Evolutionary conservation across 2,888 invertebrate species (phyloP).

Genomic region (Epistrophe grossulariae): DNA sequence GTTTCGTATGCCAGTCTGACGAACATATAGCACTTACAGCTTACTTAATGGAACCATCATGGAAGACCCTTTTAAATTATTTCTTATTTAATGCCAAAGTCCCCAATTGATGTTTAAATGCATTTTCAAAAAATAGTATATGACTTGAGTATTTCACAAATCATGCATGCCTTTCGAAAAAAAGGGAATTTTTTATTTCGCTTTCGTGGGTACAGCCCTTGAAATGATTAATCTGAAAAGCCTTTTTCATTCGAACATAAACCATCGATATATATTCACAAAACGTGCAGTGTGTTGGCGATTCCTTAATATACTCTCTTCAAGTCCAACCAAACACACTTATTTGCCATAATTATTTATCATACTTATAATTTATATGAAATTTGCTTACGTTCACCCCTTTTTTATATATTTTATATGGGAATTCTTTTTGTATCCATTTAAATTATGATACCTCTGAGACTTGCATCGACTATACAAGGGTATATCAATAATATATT

Average conservation of each 20-base stretch:
- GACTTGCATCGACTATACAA: slow-evolving; percentile 56
- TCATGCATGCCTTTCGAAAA: background rate
- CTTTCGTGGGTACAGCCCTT: background rate
- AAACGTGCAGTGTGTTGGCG: background rate
- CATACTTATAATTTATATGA: slow-evolving; percentile 31
- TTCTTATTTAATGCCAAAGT: background rate
- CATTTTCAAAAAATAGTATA: background rate
- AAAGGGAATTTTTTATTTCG: background rate
- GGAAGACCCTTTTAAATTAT: background rate
- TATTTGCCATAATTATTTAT: slow-evolving; percentile 66
- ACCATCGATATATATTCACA: background rate
- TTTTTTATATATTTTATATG: slow-evolving; percentile 33
- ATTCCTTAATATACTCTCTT: slow-evolving; percentile 20
- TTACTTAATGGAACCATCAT: background rate
- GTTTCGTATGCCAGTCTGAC: background rate
- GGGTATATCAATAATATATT: slow-evolving; percentile 42
- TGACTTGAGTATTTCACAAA: background rate
- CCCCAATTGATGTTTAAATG: background rate
- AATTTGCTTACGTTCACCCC: slow-evolving; percentile 59
- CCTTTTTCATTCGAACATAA: slow-evolving; percentile 10
- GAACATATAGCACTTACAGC: background rate
- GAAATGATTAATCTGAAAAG: slow-evolving; percentile 2
- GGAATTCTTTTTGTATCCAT: slow-evolving; percentile 25
- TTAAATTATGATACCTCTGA: slow-evolving; percentile 66
- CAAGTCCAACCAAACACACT: slow-evolving; percentile 20